Evolutionary conservation across 2,113 vertebrate species (phyloP), one percentile per base, ranked within the genome.

Genomic region (Alosa alosa): DNA sequence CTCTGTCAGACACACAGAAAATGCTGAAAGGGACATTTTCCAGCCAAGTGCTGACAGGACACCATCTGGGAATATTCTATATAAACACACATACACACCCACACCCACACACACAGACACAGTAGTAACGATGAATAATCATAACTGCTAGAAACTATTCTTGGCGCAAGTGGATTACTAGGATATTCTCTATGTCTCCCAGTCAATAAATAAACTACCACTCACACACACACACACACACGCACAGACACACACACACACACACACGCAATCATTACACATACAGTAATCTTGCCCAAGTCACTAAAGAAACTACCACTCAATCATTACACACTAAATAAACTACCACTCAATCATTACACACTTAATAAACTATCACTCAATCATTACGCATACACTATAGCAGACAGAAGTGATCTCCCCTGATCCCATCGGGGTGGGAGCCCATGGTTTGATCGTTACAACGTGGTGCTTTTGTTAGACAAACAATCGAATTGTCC

Each of bases 401-500:
- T 15, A 0, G 50, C 9, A 31, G 36, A 15, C 72, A 78, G 13
- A 36, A 78, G 11, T 3, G 39, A 10, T 17, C 25, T 1, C 72
- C 11, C 31, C 1, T 25, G 2, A 75, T 75, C 25, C 68, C 1
- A 75, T 36, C 68, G 36, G 25, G 31, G n/a, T 1, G n/a, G 0
- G 3, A 3, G 31, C 25, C 31, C 4, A 39, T 17, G 11, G 72
- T 13, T 39, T 36, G 36, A 78, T 78, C 72, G 31, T 39, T 39
- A 78, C 31, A 39, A 39, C 31, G 15, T 39, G 72, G 11, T 11
- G 31, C 72, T 78, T 78, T 78, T 78, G 72, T 78, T 15, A 39
- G 36, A 36, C 36, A 78, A 39, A 78, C 72, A 78, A 78, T 15
- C 72, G 39, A 78, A 78, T 41, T 78, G 72, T 78, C 72, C 72